These are phyloP conservation scores for Dexiosoma caninum DNA, from an alignment of 2,888 invertebrate genomes.

Conservation along the genomic window DNA sequence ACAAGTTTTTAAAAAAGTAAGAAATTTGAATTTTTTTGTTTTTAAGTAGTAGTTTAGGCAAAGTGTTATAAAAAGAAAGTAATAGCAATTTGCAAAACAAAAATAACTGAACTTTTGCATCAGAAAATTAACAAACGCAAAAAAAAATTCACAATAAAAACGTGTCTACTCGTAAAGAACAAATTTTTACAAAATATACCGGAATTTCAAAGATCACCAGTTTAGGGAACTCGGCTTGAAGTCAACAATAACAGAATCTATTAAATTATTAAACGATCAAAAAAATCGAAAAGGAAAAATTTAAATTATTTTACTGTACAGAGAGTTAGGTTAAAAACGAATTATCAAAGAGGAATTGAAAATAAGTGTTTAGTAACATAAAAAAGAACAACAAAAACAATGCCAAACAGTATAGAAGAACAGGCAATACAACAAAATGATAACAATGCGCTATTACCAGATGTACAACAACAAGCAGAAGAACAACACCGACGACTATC, in stretches of 20 bases:
- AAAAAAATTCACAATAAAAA: slow-evolving; percentile 34
- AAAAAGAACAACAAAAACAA: slow-evolving; percentile 44
- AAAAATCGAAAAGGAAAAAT: not conserved
- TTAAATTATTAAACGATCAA: slow-evolving; percentile 23
- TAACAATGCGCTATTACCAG: slow-evolving; percentile 35
- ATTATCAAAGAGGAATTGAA: slow-evolving; percentile 42
- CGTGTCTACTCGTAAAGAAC: slow-evolving; percentile 36
- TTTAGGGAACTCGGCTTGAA: not conserved
- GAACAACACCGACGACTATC: not conserved
- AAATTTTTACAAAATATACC: not conserved
- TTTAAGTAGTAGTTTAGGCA: slow-evolving; percentile 1
- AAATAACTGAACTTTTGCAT: not conserved
- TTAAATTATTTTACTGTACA: slow-evolving; percentile 12
- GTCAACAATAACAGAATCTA: not conserved
- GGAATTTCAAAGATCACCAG: not conserved
- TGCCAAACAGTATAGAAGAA: slow-evolving; percentile 56
- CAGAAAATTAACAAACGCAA: not conserved
- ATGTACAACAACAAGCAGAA: slow-evolving; percentile 2
- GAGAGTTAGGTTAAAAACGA: slow-evolving; percentile 67
- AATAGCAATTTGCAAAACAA: slow-evolving; percentile 48
- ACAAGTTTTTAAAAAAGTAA: not conserved
- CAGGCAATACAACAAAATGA: slow-evolving; percentile 41
- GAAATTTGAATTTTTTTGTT: not conserved
- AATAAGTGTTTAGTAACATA: slow-evolving; percentile 26
- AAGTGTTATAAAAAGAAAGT: slow-evolving; percentile 53